These are phyloP conservation scores for Acanthosepion pharaonis DNA, from an alignment of 2,888 invertebrate genomes.

Conservation along the genomic window DNA sequence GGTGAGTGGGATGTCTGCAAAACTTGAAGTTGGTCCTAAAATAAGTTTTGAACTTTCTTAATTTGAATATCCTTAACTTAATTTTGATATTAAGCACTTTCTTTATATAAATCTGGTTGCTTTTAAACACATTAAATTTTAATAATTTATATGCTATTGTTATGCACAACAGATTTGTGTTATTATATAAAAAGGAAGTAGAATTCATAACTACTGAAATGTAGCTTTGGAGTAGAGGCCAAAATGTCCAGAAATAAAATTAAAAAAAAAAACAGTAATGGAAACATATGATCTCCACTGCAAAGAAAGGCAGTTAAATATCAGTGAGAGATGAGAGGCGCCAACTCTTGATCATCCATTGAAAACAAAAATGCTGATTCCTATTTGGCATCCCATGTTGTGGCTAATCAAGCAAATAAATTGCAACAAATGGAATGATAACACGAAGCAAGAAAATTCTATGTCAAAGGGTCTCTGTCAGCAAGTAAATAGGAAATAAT, in stretches of 20 bases:
- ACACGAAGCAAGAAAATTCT: neutral
- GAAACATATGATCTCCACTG: neutral
- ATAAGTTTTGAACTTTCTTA: no score
- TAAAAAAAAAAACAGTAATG: neutral
- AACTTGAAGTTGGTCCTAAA: no score
- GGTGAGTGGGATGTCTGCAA: no score
- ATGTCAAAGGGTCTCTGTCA: conserved; percentile 2
- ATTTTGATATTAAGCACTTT: no score
- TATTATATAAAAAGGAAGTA: neutral
- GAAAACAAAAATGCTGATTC: neutral
- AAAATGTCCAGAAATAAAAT: neutral
- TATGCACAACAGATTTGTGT: no score
- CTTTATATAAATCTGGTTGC: no score
- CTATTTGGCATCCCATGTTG: neutral
- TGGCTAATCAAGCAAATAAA: neutral
- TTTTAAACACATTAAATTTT: no score
- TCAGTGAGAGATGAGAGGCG: neutral
- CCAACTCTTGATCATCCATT: neutral
- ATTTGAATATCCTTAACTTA: no score
- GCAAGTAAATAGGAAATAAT: conserved; percentile 33
- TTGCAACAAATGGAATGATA: neutral
- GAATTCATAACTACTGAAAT: neutral
- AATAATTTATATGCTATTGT: no score
- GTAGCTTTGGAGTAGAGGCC: neutral
- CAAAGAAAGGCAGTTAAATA: neutral